Conservation (phyloP, 2,797 vertebrate species). For the Triplophysa bombifrons region DNA sequence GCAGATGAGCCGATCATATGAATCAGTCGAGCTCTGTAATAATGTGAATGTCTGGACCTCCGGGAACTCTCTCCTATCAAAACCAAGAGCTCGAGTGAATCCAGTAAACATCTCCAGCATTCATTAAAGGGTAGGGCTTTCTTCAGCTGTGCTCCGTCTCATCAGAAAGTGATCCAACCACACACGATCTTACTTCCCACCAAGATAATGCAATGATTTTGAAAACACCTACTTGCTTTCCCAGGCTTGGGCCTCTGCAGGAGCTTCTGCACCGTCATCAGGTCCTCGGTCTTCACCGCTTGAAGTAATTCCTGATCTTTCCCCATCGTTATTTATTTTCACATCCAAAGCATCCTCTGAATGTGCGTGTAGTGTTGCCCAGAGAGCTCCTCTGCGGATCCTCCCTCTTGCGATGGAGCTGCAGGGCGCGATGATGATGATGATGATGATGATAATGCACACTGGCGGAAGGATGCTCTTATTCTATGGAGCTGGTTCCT, state of each 20-base stretch:
- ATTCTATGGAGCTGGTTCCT: conserved; percentile 43
- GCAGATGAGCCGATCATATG: background rate
- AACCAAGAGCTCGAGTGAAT: background rate
- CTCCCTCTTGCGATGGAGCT: conserved; percentile 59
- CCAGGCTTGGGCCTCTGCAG: conserved; percentile 95
- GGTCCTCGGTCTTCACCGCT: conserved; percentile 97
- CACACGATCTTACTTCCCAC: conserved; percentile 2
- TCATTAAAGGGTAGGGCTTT: conserved; percentile 5
- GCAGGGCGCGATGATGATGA: conserved; percentile 54
- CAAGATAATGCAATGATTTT: conserved; percentile 4
- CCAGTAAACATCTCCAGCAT: conserved; percentile 4
- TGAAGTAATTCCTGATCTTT: conserved; percentile 98
- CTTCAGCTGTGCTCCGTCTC: background rate
- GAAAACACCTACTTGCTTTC: conserved; percentile 86
- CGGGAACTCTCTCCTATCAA: background rate
- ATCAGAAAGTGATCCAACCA: background rate
- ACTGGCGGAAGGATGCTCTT: conserved; percentile 52
- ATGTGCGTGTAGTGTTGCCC: conserved; percentile 42
- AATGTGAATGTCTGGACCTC: background rate
- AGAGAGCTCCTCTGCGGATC: conserved; percentile 65
- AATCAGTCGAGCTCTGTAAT: background rate
- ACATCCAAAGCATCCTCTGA: conserved; percentile 77
- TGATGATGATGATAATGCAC: conserved; percentile 36
- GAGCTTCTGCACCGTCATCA: conserved; percentile 94
- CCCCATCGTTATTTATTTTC: conserved; percentile 84